Base-by-base conservation (phyloP, 2,888 invertebrate genomes). In the Masnerella sp. region DNA sequence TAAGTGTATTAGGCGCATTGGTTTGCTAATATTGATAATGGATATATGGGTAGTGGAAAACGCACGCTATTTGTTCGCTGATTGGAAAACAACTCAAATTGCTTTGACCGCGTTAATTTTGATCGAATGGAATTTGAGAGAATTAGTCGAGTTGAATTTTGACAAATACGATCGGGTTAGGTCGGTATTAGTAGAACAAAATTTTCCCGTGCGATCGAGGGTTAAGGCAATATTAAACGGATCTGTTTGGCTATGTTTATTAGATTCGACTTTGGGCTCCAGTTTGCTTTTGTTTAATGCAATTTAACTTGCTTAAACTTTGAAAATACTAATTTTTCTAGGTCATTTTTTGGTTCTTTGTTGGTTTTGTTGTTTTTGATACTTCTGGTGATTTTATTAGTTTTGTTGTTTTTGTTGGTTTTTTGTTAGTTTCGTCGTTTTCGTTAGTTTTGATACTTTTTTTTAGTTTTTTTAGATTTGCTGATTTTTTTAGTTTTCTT, bases 51-150 rank as follows among this genome's bases (percentile, higher is more conserved):
- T 56, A 47, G 47, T 59, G 36, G 62, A 43, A 61, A 61, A 14
- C 40, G 38, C n/a, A 40, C 40, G 38, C 18, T 67, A 49, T 67
- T 67, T 67, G 67, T 49, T 36, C 28, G 8, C 25, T 52, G 59
- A 68, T 68, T 68, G 52, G 42, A 59, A 59, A 68, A 68, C 59
- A 68, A 59, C 25, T 59, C 43, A 59, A 68, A 68, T 45, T 43
- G 52, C 58, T 52, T 59, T 43, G 58, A 68, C 51, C 43, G 43
- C 36, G 51, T 68, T 59, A 58, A 68, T 68, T 68, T 68, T 49
- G 51, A 42, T 58, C 58, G 42, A 34, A 49, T 30, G 18, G 67
- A 34, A 67, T 58, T 58, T 56, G 47, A 12, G 15, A 61, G 32
- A 59, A 38, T 47, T 59, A 59, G 18, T 12, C 12, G 38, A 17